Evolutionary conservation across 2,797 vertebrate species (phyloP).

Genomic region (Sebastes matsubarae): DNA sequence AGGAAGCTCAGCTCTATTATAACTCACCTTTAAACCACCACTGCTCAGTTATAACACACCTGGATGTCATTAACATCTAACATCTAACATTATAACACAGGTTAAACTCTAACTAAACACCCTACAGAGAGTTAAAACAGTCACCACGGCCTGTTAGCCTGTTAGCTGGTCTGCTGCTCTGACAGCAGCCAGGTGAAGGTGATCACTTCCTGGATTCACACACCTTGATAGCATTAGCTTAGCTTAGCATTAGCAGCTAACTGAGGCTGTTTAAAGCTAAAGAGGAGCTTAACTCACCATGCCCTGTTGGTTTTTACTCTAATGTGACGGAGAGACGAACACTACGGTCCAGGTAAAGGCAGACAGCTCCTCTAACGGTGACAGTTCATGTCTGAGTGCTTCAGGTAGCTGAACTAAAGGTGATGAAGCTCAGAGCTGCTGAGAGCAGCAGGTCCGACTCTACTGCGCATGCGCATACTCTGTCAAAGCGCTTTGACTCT

Average conservation of each 20-base stretch:
- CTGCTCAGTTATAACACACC: background rate
- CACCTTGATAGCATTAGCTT: slow-evolving; percentile 67
- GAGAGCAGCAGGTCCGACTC: slow-evolving; percentile 44
- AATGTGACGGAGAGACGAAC: background rate
- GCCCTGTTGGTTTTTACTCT: background rate
- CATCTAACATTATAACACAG: background rate
- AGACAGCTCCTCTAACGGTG: slow-evolving; percentile 16
- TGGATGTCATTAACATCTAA: background rate
- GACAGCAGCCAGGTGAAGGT: slow-evolving; percentile 45
- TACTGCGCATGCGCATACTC: slow-evolving; percentile 35
- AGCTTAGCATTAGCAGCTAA: slow-evolving; percentile 17
- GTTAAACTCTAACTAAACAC: background rate
- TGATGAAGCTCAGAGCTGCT: background rate
- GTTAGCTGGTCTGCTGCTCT: slow-evolving; percentile 15
- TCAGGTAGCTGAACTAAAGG: background rate
- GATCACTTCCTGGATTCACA: slow-evolving; percentile 69
- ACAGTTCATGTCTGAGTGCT: slow-evolving; percentile 49
- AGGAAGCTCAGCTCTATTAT: background rate
- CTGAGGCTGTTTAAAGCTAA: background rate
- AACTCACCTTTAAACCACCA: background rate
- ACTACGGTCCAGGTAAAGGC: background rate
- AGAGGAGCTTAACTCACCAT: slow-evolving; percentile 58
- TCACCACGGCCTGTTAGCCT: background rate
- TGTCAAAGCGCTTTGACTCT: accelerated
- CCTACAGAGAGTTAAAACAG: too few relatives aligned